Conservation (phyloP, 1,140 invertebrate genomes). For the Myzus persicae region DNA sequence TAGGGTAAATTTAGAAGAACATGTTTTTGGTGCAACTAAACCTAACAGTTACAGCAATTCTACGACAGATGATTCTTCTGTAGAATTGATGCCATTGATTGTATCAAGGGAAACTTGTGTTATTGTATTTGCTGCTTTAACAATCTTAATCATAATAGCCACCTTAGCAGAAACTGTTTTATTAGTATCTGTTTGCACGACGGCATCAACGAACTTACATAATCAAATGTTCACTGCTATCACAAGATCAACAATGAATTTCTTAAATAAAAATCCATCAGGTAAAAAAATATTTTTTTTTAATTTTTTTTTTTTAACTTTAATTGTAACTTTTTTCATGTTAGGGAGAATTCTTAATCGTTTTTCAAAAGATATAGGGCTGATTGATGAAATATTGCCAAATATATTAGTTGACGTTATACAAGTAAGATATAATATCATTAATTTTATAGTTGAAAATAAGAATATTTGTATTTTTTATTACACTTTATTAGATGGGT, state of each 20-base stretch:
- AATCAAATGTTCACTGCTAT: constrained; percentile 85
- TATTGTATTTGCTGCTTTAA: constrained; percentile 73
- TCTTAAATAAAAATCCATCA: constrained; percentile 87
- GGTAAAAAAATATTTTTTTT: constrained; percentile 62
- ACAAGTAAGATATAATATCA: constrained; percentile 64
- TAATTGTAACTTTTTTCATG: constrained; percentile 59
- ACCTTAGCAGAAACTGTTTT: constrained; percentile 72
- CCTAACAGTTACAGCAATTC: too few species aligned
- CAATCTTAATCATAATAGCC: constrained; percentile 69
- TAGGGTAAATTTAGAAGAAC: constrained; percentile 68
- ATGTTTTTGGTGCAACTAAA: background rate
- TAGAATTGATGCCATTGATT: background rate
- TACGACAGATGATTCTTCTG: too few species aligned
- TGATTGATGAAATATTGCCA: constrained; percentile 87
- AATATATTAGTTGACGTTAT: constrained; percentile 79
- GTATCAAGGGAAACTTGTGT: constrained; percentile 65
- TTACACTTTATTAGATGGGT: background rate
- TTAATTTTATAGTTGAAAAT: too few species aligned
- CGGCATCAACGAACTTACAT: constrained; percentile 80
- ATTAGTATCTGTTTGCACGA: constrained; percentile 83
- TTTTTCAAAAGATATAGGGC: constrained; percentile 81
- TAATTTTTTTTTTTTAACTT: background rate
- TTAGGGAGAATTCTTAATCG: constrained; percentile 76
- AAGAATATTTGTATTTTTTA: background rate
- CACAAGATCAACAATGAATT: constrained; percentile 82